phyloP scores from a whole-genome alignment of 2,113 vertebrate genomes.

The Eulacestoma nigropectus region DNA sequence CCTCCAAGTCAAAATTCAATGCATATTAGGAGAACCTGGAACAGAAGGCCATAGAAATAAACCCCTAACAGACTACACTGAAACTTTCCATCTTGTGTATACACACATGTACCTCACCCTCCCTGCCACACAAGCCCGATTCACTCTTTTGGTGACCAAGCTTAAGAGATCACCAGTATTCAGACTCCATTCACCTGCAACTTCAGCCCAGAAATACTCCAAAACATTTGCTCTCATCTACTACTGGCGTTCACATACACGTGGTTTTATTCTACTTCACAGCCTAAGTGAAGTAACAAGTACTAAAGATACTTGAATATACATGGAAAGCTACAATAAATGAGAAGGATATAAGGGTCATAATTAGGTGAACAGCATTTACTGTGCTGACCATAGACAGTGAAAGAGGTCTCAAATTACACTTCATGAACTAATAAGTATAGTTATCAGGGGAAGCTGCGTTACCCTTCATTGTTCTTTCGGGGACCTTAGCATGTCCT shows the following conservation, averaged over 20 bases:
- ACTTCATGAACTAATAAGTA: not conserved
- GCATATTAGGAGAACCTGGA: not conserved
- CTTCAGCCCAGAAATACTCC: not conserved
- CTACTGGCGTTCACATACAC: not conserved
- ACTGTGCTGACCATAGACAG: not conserved
- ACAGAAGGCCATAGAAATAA: not conserved
- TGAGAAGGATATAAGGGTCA: not conserved
- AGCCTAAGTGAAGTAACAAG: not conserved
- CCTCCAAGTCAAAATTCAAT: not conserved
- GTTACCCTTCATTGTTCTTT: conserved; percentile 41
- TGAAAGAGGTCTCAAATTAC: conserved; percentile 31
- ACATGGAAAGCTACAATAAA: not conserved
- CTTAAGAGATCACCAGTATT: not conserved
- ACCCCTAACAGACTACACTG: not conserved
- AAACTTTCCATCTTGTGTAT: not conserved
- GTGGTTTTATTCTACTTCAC: not conserved
- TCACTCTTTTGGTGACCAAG: not conserved
- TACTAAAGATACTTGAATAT: not conserved
- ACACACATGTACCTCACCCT: not conserved
- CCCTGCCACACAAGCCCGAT: not conserved
- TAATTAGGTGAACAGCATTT: not conserved
- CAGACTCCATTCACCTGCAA: not conserved
- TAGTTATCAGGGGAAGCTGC: not conserved
- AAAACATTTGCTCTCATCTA: not conserved
- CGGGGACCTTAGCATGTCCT: not conserved